Evolutionary conservation across 2,888 invertebrate genomes (phyloP), one percentile per base, ranked within the genome.

Genomic region (Zootermopsis nevadensis): DNA sequence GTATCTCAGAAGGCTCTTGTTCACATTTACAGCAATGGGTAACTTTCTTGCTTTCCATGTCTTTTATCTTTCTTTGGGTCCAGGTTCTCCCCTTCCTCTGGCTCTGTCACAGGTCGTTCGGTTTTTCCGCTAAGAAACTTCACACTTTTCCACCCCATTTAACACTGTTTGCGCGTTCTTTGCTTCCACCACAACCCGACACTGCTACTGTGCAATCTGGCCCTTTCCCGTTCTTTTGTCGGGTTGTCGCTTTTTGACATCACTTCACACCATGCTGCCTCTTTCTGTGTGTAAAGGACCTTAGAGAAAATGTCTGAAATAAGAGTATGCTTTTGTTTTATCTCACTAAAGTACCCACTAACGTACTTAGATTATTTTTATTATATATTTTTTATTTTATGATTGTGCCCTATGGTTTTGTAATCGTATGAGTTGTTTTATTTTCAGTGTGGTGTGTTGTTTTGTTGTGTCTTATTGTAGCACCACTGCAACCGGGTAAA

Each of bases 81-180:
- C 0, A 12, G 33, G 33, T 33, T 24, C 53, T 12, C 60, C 35
- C 35, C 66, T 10, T 27, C 35, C 19, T 31, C 10, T 53, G 15
- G 24, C 55, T 31, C 19, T 79, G 79, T 79, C 79, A 60, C 79
- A 79, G 79, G 60, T 79, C 79, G 66, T 66, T 79, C 79, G 79
- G 79, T 79, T 79, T 79, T 79, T 66, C 79, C 60, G 79, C 79
- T 79, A 79, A 79, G 79, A 79, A 79, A 79, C 79, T 79, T 79
- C 79, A 38, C 79, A 79, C 79, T 79, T 79, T 79, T 79, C 79
- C 79, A 35, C 27, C 66, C 79, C 79, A 79, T 79, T 79, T 79
- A 79, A 66, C 79, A 33, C 38, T 74, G 74, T 74, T 74, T 42
- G 42, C 74, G 1, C 38, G 38, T 42, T 74, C 38, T 42, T 60